Conservation (phyloP, 1,140 invertebrate species). For the Trinorchestia longiramus region DNA sequence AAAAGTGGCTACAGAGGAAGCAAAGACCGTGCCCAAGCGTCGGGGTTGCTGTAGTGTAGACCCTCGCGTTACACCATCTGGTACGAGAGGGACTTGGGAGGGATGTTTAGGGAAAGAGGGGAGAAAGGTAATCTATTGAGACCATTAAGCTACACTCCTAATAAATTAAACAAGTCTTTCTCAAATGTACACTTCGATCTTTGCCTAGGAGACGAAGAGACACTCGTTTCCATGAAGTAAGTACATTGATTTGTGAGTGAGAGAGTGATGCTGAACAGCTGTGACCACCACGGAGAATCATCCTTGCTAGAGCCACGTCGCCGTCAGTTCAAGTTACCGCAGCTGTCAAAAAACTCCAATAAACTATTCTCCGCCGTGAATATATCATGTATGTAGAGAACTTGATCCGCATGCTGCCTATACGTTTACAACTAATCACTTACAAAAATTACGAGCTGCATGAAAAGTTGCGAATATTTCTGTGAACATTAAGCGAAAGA, state of each 20-base stretch:
- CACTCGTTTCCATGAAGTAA: not conserved
- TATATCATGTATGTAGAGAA: not conserved
- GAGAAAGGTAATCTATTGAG: not conserved
- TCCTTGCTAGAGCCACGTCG: not conserved
- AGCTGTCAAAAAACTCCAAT: not conserved
- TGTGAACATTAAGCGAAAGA: not conserved
- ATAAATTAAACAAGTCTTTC: not conserved
- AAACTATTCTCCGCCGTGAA: not conserved
- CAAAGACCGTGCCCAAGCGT: not conserved
- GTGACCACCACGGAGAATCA: not conserved
- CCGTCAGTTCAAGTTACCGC: not conserved
- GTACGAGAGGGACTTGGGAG: not conserved
- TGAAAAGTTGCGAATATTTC: not conserved
- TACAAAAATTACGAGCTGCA: not conserved
- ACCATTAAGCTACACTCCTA: not conserved
- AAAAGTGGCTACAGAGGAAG: not conserved
- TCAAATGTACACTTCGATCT: not conserved
- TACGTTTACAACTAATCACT: too few species aligned
- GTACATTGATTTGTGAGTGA: not conserved
- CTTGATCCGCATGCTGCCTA: not conserved
- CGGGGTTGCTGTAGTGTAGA: not conserved
- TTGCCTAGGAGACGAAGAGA: not conserved
- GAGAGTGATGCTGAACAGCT: not conserved
- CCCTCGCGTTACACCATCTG: conserved; percentile 47
- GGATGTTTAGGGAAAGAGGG: not conserved